Base-by-base conservation (phyloP, 2,113 vertebrate genomes). In the Calyptomena viridis region DNA sequence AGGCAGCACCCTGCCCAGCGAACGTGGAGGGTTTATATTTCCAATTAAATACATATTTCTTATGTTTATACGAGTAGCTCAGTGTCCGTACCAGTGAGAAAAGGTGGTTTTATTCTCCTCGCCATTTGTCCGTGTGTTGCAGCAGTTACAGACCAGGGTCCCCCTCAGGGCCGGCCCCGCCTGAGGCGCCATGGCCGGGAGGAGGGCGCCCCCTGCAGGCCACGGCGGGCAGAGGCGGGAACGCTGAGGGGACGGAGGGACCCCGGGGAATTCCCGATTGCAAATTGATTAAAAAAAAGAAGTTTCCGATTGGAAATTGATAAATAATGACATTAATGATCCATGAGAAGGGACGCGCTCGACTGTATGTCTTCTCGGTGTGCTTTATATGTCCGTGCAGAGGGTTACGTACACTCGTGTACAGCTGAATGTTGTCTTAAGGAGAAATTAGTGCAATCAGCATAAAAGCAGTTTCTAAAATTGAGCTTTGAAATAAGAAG, bases 171-270 rank as follows among this genome's bases (percentile, higher is more conserved):
- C 66, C 80, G 31, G 80, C 47, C 28, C 35, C n/a, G 50, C 69
- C 24, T n/a, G 20, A 19, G 73, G n/a, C 40, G 22, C 5, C 62
- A 97, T 97, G 95, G 88, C 94, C 98, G 96, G 88, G 97, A 68
- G 94, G 93, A 97, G 44, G 95, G 84, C 95, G 96, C 98, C 98
- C 98, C 97, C 98, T 98, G 97, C 90, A 91, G 98, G 96, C 55
- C 79, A 40, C 46, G 17, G 3, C 10, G 40, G 59, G 67, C 24
- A 35, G 80, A 81, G 80, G 40, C 73, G 46, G 63, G 35, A 69
- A 28, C 46, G 67, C 85, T 37, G 59, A 80, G 58, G 85, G 85
- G 21, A 24, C 56, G 4, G 56, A 33, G 55, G 30, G 55, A n/a
- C 5, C 33, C 33, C 14, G 22, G 58, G 9, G 14, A 37, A 9